Base-by-base conservation (phyloP, 2,888 invertebrate genomes). In the Spodoptera exigua region DNA sequence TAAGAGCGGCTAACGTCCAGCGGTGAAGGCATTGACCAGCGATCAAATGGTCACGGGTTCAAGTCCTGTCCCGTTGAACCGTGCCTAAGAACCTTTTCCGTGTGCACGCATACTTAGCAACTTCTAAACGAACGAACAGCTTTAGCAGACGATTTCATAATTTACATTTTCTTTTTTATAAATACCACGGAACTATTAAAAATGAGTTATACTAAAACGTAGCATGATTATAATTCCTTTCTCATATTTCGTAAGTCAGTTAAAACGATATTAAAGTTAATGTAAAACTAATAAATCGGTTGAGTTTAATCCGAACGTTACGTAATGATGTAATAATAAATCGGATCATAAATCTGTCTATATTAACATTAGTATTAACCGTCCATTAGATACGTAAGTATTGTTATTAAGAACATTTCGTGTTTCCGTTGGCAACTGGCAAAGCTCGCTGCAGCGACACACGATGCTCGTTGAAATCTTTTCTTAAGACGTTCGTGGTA, bases 381-480 rank as follows among this genome's bases (percentile, higher is more conserved):
- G 34, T 21, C 58, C 65, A 71, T 55, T 57, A 53, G 47, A 46
- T 37, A n/a, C 41, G 18, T 56, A 53, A 49, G 56, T 63, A 63
- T 60, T 68, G 48, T 57, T 76, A 64, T 53, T 57, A 60, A 54
- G n/a, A 57, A 49, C 51, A 41, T 60, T 60, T 67, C 43, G 41
- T 37, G 58, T 71, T 76, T 70, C 73, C 76, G 76, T 70, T 73
- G 59, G 64, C 37, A 59, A 70, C 58, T 62, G 67, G 60, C 54
- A 61, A 67, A 76, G 76, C 73, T 77, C 48, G 57, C 48, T 40
- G 36, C 39, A 63, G 63, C 69, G 27, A 27, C 27, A 66, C 62
- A 39, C 57, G 56, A 49, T 69, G 61, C 81, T 80, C 92, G 91
- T 92, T 91, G 90, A 91, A 82, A 84, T 91, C 89, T 91, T 91